Evolutionary conservation across 2,113 vertebrate species (phyloP), one percentile per base, ranked within the genome.

Genomic region (Copsychus sechellarum): DNA sequence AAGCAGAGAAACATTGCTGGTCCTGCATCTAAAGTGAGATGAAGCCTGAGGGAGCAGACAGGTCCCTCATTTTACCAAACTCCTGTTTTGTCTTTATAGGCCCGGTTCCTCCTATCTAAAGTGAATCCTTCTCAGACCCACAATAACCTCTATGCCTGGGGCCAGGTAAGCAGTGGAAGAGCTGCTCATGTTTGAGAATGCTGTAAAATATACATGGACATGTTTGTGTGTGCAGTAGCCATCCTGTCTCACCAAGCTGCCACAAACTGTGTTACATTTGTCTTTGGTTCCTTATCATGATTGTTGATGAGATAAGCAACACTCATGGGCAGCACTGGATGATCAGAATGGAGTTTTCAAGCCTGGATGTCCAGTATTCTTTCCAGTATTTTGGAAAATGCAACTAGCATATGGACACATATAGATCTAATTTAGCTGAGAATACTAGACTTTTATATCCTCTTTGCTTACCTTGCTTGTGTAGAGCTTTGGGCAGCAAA

Each of bases 101-200:
- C 99, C 53, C 98, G 99, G 82, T 99, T 99, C 97, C 98, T 99
- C 90, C 98, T 99, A 86, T 99, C 99, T 50, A 99, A 99, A 98
- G 99, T 99, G 97, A 99, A 99, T 95, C 99, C 99, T 34, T 99
- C 99, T 40, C 99, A 99, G 98, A 99, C 99, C 33, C 99, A 99
- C 98, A 99, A 99, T 96, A 99, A 99, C 96, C 97, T 99, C 74
- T 99, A 99, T 58, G 97, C 98, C 4, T 99, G 99, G 99, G 99
- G 99, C 94, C 99, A 99, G 98, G 99, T 99, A 95, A 96, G 97
- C 91, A 76, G 22, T 69, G 53, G 48, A 81, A 65, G 54, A 83
- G 25, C 38, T 91, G 47, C 65, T 79, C 4, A 0, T 14, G 20
- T 79, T 42, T 48, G 43, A 26, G 47, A 71, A 43, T 69, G 22